phyloP scores from a whole-genome alignment of 1,140 invertebrate genomes.

The Drosophila sturtevanti region DNA sequence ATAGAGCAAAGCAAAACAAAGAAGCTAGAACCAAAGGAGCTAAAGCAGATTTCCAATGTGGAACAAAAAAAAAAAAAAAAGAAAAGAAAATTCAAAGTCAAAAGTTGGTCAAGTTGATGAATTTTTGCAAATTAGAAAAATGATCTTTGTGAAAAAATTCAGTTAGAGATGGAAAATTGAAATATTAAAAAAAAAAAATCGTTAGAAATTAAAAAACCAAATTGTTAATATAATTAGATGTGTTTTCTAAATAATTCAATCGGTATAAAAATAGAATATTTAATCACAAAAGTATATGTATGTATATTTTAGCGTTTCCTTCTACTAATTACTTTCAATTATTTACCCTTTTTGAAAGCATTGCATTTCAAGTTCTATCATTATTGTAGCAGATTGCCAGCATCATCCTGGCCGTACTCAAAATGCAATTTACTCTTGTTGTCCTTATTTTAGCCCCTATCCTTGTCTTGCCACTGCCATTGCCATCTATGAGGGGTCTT shows the following conservation, averaged over 20 bases:
- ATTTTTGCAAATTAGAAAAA: too few species aligned
- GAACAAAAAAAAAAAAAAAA: neutral
- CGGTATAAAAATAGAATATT: too few species aligned
- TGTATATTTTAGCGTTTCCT: neutral
- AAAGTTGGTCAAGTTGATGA: too few species aligned
- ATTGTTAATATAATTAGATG: too few species aligned
- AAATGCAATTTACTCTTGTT: conserved; percentile 7
- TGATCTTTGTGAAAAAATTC: too few species aligned
- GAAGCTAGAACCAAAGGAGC: neutral
- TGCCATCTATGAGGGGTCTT: conserved; percentile 1
- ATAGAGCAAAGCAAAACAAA: neutral
- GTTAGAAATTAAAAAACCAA: too few species aligned
- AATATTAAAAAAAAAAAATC: too few species aligned
- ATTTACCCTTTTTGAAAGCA: conserved; percentile 19
- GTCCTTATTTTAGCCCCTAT: conserved; percentile 8
- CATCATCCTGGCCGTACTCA: conserved; percentile 1
- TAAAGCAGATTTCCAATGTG: neutral
- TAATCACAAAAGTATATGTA: too few species aligned
- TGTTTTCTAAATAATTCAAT: too few species aligned
- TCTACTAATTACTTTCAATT: conserved; percentile 21
- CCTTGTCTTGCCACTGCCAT: conserved; percentile 12
- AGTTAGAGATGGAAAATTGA: too few species aligned
- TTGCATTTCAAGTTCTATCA: neutral
- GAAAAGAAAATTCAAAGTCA: neutral
- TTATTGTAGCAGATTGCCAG: conserved; percentile 4